Conservation (phyloP, 2,797 vertebrate species). For the Brachymystax lenok region DNA sequence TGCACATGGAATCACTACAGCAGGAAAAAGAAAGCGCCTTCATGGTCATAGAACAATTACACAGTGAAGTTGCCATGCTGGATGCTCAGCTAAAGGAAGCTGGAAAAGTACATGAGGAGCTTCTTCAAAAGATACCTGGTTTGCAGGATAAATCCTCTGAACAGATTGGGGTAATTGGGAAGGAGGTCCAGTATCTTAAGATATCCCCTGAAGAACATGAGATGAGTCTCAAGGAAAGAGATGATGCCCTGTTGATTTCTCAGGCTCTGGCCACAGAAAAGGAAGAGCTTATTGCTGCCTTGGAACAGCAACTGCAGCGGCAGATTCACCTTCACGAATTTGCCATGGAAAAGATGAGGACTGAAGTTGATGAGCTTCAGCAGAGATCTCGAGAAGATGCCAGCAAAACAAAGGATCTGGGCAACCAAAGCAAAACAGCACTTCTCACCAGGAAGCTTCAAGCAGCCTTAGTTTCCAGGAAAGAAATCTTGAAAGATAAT, state of each 20-base stretch:
- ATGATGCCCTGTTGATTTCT: constrained; percentile 3
- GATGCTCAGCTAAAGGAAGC: constrained; percentile 57
- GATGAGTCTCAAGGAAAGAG: constrained; percentile 49
- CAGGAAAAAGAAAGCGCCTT: constrained; percentile 68
- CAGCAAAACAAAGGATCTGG: constrained; percentile 54
- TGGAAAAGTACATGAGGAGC: constrained; percentile 59
- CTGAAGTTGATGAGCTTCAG: constrained; percentile 55
- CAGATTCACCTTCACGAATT: constrained; percentile 58
- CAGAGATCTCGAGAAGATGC: constrained; percentile 61
- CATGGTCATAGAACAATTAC: constrained; percentile 56
- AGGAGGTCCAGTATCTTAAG: constrained; percentile 24
- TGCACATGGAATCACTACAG: constrained; percentile 62
- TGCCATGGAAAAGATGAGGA: constrained; percentile 55
- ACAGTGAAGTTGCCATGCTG: constrained; percentile 55
- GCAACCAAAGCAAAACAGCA: constrained; percentile 57
- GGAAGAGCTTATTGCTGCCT: constrained; percentile 59
- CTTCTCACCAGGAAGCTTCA: constrained; percentile 84
- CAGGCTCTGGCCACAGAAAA: constrained; percentile 60
- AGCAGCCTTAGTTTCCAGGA: constrained; percentile 85
- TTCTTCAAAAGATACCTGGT: constrained; percentile 39
- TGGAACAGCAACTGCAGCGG: constrained; percentile 70
- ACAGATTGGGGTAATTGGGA: constrained; percentile 24
- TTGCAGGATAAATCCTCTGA: constrained; percentile 21
- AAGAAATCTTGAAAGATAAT: constrained; percentile 83
- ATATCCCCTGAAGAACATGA: constrained; percentile 46